Base-by-base conservation (phyloP, 2,888 invertebrate genomes). In the Xestobium rufovillosum region DNA sequence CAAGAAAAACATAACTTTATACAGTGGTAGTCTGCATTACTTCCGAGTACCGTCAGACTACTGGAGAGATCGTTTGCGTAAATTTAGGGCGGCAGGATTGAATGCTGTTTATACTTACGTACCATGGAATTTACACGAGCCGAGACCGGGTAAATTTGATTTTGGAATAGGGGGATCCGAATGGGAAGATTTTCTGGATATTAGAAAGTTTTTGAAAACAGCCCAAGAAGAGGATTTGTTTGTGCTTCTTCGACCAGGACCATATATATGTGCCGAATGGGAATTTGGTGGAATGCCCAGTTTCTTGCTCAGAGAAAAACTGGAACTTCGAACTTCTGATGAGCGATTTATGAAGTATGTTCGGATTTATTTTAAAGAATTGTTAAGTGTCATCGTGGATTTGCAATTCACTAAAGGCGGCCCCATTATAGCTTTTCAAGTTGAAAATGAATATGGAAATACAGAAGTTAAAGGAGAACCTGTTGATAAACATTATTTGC, bases 191-290 rank as follows among this genome's bases (percentile, higher is more conserved):
- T 74, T 78, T 43, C 58, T 75, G 8, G 70, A 78, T 52, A 48
- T 81, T 2, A 75, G 71, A 17, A 65, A 69, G 27, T 91, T 86
- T 56, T 69, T 91, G 3, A 66, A 76, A 46, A 66, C 73, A 2
- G 92, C 91, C 0, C 76, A 19, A 19, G 23, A 19, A 19, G 23
- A 28, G 8, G 12, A 10, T 8, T 10, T 28, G 51, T 49, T 29
- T 33, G 87, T 89, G 1, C 73, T 91, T 29, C 63, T 92, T 1
- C 69, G 92, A 14, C 81, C 87, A 0, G 92, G 92, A 0, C 92
- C 92, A 0, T 94, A 88, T 53, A 90, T 92, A 47, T 89, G 89
- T 61, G 88, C 84, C 10, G 92, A 94, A 68, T 78, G 90, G 64
- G 91, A 92, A 40, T 60, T 56, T 37, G 57, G 57, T n/a, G 57